Evolutionary conservation across 2,888 invertebrate genomes (phyloP).

Genomic region (Antitype chi): DNA sequence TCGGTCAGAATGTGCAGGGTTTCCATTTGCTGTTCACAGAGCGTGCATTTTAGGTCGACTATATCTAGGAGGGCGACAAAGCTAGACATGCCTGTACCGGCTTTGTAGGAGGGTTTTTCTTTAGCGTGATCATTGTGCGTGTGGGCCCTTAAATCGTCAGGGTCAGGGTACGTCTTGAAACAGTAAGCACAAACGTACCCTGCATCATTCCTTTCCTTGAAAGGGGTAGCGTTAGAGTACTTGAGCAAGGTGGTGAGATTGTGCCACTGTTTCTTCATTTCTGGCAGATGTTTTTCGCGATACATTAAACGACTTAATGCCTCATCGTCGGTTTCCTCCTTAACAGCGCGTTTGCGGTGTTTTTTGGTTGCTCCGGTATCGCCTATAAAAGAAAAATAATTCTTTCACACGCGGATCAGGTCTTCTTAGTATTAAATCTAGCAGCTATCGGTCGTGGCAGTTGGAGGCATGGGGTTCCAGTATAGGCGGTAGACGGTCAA

Average conservation of each 20-base stretch:
- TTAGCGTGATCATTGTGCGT: constrained; percentile 82
- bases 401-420: constrained; percentile 81
- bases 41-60: constrained; percentile 83
- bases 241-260: constrained; percentile 84
- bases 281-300: constrained; percentile 78
- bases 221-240: constrained; percentile 86
- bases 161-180: constrained; percentile 83
- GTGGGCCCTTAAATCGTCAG: constrained; percentile 78
- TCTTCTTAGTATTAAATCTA: constrained; percentile 68
- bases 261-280: constrained; percentile 88
- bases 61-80: constrained; percentile 86
- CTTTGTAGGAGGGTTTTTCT: constrained; percentile 84
- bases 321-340: constrained; percentile 76
- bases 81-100: constrained; percentile 82
- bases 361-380: constrained; percentile 83
- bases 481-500: constrained; percentile 3
- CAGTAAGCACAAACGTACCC: constrained; percentile 87
- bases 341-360: constrained; percentile 78
- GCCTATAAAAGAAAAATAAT: constrained; percentile 89
- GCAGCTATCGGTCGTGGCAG: constrained; percentile 9
- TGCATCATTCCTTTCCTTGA: constrained; percentile 86
- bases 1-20: constrained; percentile 76
- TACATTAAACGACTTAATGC: constrained; percentile 72
- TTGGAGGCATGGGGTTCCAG: constrained; percentile 21
- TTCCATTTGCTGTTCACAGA: constrained; percentile 80